These are phyloP conservation scores for Hirtodrosophila cameraria DNA, from an alignment of 2,888 invertebrate genomes.

Conservation along the genomic window DNA sequence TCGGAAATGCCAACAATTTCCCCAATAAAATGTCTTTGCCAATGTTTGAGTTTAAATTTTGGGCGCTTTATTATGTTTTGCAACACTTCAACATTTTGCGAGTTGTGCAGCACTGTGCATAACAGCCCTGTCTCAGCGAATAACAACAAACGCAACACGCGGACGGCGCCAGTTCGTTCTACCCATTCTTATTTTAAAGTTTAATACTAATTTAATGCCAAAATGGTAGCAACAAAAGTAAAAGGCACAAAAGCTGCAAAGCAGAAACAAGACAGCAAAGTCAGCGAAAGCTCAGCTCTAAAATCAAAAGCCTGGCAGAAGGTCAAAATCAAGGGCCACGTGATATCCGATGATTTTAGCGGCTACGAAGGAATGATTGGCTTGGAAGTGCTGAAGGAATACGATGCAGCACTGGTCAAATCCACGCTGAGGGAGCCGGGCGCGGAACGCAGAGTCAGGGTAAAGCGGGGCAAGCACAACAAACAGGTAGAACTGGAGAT, in stretches of 20 bases:
- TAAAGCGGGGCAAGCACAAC: constrained; percentile 58
- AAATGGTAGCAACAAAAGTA: constrained; percentile 31
- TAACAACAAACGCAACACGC: constrained; percentile 53
- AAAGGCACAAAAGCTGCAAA: constrained; percentile 18
- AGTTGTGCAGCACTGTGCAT: constrained; percentile 20
- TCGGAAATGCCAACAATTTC: too few species aligned
- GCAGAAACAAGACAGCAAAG: constrained; percentile 4
- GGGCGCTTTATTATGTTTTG: neutral
- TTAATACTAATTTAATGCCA: constrained; percentile 3
- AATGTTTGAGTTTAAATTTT: constrained; percentile 3
- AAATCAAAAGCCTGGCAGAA: constrained; percentile 86
- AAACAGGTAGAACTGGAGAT: constrained; percentile 1
- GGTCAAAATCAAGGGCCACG: constrained; percentile 87
- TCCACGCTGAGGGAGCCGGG: constrained; percentile 82
- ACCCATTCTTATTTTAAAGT: neutral
- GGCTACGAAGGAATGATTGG: constrained; percentile 89
- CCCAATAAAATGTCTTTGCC: too few species aligned
- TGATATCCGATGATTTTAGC: constrained; percentile 83
- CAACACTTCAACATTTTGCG: neutral
- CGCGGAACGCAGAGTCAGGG: constrained; percentile 37
- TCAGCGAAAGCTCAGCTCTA: neutral
- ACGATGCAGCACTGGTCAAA: constrained; percentile 85
- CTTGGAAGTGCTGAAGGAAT: constrained; percentile 91
- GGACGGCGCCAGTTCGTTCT: constrained; percentile 8
- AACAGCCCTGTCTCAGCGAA: constrained; percentile 29